Percentiles rank a stretch among this genome's conserved stretches.
phyloP scores from a whole-genome alignment of 2,888 invertebrate genomes.

The Hydroisotoma schaefferi region DNA sequence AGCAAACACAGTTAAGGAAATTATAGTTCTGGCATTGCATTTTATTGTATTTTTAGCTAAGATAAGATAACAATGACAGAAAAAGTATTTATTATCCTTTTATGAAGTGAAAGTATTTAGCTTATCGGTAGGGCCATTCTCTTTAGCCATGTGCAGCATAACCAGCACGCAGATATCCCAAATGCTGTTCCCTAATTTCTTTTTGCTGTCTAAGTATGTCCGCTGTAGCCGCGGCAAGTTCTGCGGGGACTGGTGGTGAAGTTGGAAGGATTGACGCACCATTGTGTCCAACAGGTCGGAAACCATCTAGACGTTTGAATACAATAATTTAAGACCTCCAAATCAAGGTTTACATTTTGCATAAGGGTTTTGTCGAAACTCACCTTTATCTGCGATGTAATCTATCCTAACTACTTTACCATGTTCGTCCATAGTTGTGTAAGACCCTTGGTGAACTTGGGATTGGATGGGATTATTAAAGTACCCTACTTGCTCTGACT shows the following conservation, averaged over 20 bases:
- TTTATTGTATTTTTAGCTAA: too few species aligned
- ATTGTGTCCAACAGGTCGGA: conserved; percentile 20
- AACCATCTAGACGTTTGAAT: conserved; percentile 34
- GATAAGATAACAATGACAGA: too few species aligned
- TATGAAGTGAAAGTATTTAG: too few species aligned
- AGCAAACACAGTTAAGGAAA: too few species aligned
- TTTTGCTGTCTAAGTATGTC: conserved; percentile 32
- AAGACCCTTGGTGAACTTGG: conserved; percentile 37
- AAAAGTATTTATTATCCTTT: too few species aligned
- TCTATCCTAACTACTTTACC: conserved; percentile 36
- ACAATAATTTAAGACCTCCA: neutral
- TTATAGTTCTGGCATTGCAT: too few species aligned
- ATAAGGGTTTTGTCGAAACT: neutral
- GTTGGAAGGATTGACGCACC: conserved; percentile 18
- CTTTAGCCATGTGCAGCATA: conserved; percentile 30
- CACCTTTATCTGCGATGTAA: conserved; percentile 38
- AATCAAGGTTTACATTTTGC: conserved; percentile 1
- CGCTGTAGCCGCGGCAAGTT: conserved; percentile 27
- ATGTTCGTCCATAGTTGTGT: conserved; percentile 36
- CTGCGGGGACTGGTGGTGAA: conserved; percentile 28
- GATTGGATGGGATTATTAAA: conserved; percentile 33
- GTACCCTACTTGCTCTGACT: conserved; percentile 32
- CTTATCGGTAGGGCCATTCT: too few species aligned
- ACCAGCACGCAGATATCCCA: conserved; percentile 28
- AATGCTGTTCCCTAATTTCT: conserved; percentile 31